phyloP scores from a whole-genome alignment of 1,140 invertebrate genomes.

The Eumaeus atala region DNA sequence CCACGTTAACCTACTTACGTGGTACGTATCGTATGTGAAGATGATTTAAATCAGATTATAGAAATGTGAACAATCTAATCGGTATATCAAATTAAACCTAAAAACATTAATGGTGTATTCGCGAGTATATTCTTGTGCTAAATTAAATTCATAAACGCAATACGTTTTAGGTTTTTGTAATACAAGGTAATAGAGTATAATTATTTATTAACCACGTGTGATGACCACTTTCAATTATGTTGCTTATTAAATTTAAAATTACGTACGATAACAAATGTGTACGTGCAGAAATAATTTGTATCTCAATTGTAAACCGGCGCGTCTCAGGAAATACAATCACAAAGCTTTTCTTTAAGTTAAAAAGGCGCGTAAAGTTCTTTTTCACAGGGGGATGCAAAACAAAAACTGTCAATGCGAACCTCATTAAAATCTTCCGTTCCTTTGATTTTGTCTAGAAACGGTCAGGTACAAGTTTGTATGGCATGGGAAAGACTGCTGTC shows the following conservation, averaged over 20 bases:
- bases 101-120: too few species aligned
- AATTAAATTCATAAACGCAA: too few species aligned
- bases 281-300: conserved; percentile 9
- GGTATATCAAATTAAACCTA: too few species aligned
- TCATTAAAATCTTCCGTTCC: conserved; percentile 71
- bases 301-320: conserved; percentile 10
- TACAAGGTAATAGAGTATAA: too few species aligned
- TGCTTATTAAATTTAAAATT: too few species aligned
- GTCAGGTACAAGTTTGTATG: conserved; percentile 50
- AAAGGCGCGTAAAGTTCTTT: conserved; percentile 23
- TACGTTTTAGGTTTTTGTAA: too few species aligned
- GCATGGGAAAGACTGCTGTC: conserved; percentile 40
- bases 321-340: conserved; percentile 20
- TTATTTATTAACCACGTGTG: neutral
- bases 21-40: too few species aligned
- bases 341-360: conserved; percentile 16
- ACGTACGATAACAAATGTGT: too few species aligned
- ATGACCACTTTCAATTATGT: neutral
- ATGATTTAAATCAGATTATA: too few species aligned
- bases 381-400: conserved; percentile 43
- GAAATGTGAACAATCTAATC: too few species aligned
- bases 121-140: too few species aligned
- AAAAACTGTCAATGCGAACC: conserved; percentile 60
- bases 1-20: too few species aligned
- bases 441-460: conserved; percentile 67